A percentile compares a stretch with the other conserved stretches of the same genome.
phyloP scores from a whole-genome alignment of 2,113 vertebrate species.

The Aspidoscelis tigris region DNA sequence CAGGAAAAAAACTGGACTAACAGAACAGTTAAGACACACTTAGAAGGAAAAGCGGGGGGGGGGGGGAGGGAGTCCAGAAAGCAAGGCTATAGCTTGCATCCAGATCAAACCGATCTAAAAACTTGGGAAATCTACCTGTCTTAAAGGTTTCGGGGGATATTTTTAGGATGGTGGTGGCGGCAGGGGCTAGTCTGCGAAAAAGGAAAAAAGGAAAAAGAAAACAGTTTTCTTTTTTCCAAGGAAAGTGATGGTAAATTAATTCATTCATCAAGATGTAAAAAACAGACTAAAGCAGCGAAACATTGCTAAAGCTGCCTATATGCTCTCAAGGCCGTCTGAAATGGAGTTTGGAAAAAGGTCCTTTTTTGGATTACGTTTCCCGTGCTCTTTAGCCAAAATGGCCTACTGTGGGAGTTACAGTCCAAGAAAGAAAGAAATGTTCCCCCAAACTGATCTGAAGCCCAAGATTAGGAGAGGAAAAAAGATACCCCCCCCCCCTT shows the following conservation, averaged over 20 bases:
- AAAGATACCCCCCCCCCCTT: no score
- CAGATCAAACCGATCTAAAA: slow-evolving; percentile 44
- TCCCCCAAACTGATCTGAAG: neutral
- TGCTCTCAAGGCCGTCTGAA: neutral
- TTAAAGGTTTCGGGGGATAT: slow-evolving; percentile 20
- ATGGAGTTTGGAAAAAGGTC: no score
- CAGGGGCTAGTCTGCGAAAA: slow-evolving; percentile 17
- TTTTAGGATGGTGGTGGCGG: no score
- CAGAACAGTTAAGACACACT: slow-evolving; percentile 25
- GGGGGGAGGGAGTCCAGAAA: neutral
- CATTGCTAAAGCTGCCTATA: slow-evolving; percentile 45
- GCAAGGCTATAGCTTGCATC: neutral
- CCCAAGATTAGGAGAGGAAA: no score
- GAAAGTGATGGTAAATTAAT: slow-evolving; percentile 31
- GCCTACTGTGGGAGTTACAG: no score
- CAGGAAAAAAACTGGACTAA: slow-evolving; percentile 4
- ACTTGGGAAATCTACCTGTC: slow-evolving; percentile 48
- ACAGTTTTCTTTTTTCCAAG: slow-evolving; percentile 12
- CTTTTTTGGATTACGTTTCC: neutral
- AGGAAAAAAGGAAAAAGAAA: no score
- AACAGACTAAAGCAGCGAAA: slow-evolving; percentile 46
- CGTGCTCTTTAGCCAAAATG: neutral
- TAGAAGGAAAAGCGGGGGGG: slow-evolving; percentile 29
- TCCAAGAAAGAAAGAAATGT: neutral
- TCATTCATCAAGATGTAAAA: neutral